Conservation (phyloP, 2,797 vertebrate species). For the Pelobates cultripes region DNA sequence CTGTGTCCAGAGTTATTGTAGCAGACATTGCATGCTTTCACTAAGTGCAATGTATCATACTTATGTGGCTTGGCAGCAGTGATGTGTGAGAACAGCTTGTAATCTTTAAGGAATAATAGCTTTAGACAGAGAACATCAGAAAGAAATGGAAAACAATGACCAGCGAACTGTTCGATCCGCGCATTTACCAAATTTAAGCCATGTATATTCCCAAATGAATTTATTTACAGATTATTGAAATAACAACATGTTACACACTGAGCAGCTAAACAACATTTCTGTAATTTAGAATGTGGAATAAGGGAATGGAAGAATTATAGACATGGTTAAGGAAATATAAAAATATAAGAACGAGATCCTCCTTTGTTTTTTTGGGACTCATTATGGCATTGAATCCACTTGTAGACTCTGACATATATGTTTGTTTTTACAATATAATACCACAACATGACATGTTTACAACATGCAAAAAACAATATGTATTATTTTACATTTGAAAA, state of each 20-base stretch:
- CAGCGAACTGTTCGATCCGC: conserved; percentile 1
- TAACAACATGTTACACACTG: not conserved
- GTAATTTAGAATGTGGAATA: not conserved
- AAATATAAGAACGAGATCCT: too few species aligned
- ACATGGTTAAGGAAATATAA: too few species aligned
- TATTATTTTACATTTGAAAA: too few species aligned
- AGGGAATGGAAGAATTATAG: too few species aligned
- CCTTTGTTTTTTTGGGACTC: too few species aligned
- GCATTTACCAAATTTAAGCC: not conserved
- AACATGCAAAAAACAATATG: too few species aligned
- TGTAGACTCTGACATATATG: too few species aligned
- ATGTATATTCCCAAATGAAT: not conserved
- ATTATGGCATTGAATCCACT: too few species aligned
- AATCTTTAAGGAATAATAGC: conserved; percentile 21
- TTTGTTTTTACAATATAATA: too few species aligned
- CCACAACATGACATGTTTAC: too few species aligned
- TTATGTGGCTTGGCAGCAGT: conserved; percentile 41
- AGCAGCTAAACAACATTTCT: not conserved
- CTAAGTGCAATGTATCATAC: conserved; percentile 31
- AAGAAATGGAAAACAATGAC: conserved; percentile 4
- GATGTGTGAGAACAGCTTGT: conserved; percentile 23
- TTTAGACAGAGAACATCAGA: not conserved
- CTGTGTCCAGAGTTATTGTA: conserved; percentile 16
- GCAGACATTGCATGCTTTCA: conserved; percentile 4
- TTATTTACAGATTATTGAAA: not conserved